phyloP scores from a whole-genome alignment of 2,113 vertebrate genomes.

The Vimba vimba region DNA sequence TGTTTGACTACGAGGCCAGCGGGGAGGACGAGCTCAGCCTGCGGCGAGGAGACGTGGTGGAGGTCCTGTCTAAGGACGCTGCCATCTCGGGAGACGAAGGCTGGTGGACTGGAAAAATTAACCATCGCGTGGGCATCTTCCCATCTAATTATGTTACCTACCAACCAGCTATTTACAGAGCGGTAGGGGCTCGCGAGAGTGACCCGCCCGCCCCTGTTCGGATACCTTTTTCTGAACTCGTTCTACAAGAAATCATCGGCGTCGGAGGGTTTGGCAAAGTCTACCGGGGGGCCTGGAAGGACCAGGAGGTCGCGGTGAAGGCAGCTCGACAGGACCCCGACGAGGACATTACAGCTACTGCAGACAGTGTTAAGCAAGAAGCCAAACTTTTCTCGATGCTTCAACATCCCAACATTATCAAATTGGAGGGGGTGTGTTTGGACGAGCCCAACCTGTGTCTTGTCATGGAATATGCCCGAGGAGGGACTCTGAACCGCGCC shows the following conservation, averaged over 20 bases:
- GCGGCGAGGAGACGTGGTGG: slow-evolving; percentile 83
- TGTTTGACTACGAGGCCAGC: slow-evolving; percentile 87
- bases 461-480: slow-evolving; percentile 93
- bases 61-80: slow-evolving; percentile 87
- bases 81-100: slow-evolving; percentile 88
- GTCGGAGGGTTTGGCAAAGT: slow-evolving; percentile 95
- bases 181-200: slow-evolving; percentile 61
- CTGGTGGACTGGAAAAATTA: slow-evolving; percentile 89
- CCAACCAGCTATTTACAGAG: slow-evolving; percentile 71
- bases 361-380: slow-evolving; percentile 87
- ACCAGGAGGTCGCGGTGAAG: slow-evolving; percentile 92
- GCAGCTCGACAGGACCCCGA: slow-evolving; percentile 91
- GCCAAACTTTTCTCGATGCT: slow-evolving; percentile 92
- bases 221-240: slow-evolving; percentile 85
- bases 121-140: slow-evolving; percentile 86
- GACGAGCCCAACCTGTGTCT: slow-evolving; percentile 92
- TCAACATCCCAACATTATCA: slow-evolving; percentile 90
- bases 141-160: slow-evolving; percentile 88
- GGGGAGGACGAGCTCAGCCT: slow-evolving; percentile 89
- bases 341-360: slow-evolving; percentile 90
- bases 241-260: slow-evolving; percentile 91
- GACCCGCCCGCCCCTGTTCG: slow-evolving; percentile 77
- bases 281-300: slow-evolving; percentile 89
- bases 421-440: slow-evolving; percentile 88
- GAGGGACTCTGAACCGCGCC: slow-evolving; percentile 88